Conservation (phyloP, 2,888 invertebrate genomes). For the Metalampra italica region DNA sequence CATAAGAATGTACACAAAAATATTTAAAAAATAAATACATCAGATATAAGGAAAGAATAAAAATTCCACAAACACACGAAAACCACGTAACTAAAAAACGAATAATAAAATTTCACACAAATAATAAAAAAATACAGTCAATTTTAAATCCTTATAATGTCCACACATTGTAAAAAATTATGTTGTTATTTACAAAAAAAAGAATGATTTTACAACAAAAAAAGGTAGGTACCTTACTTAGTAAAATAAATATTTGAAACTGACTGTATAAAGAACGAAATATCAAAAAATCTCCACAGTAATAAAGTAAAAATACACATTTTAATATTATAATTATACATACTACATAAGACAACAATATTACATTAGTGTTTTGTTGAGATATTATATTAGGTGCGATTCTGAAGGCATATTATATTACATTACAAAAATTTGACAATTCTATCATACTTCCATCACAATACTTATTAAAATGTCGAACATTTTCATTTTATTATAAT, state of each 20-base stretch:
- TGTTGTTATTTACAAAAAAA: background rate
- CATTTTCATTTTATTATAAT: too few species aligned
- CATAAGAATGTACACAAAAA: background rate
- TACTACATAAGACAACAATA: too few species aligned
- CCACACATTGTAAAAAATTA: background rate
- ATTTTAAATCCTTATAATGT: conserved; percentile 8
- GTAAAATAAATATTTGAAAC: conserved; percentile 14
- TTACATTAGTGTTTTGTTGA: too few species aligned
- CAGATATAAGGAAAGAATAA: background rate
- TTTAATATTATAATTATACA: too few species aligned
- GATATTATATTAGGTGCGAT: too few species aligned
- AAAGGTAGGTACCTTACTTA: conserved; percentile 12
- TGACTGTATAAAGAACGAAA: conserved; percentile 1
- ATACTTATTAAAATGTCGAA: too few species aligned
- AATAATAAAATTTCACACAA: conserved; percentile 14
- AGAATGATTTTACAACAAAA: background rate
- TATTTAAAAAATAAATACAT: background rate
- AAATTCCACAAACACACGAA: conserved; percentile 27
- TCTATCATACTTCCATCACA: too few species aligned
- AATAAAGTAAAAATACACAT: background rate
- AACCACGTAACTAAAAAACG: conserved; percentile 19
- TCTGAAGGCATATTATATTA: too few species aligned
- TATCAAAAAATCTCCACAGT: background rate
- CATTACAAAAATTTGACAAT: too few species aligned
- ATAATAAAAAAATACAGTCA: conserved; percentile 18